phyloP scores from a whole-genome alignment of 1,140 invertebrate species.

The Arion vulgaris region DNA sequence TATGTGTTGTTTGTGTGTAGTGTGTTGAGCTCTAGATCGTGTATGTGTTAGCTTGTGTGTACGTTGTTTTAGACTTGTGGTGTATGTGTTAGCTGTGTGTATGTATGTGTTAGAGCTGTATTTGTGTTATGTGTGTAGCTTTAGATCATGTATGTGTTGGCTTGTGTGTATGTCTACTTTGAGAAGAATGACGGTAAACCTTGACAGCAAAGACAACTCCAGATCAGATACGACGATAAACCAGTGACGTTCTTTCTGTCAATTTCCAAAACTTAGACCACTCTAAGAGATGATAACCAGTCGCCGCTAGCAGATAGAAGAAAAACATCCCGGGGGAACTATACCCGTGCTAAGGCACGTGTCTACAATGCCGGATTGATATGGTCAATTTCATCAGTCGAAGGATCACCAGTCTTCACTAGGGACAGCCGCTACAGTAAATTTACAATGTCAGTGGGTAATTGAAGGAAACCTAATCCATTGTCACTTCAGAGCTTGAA shows the following conservation, averaged over 20 bases:
- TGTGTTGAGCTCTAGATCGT: too few species aligned
- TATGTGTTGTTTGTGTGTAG: too few species aligned
- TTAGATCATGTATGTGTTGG: background rate
- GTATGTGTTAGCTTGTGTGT: too few species aligned
- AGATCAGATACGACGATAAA: background rate
- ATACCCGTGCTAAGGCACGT: background rate
- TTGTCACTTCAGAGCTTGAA: background rate
- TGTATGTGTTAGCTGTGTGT: background rate
- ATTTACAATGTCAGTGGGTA: slow-evolving; percentile 13
- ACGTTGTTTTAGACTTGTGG: background rate
- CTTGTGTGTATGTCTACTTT: background rate
- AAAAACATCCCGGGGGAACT: background rate
- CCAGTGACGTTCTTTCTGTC: background rate
- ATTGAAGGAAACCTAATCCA: slow-evolving; percentile 7
- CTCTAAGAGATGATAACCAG: background rate
- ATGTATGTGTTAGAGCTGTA: too few species aligned
- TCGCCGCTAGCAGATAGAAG: background rate
- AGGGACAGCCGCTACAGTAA: background rate
- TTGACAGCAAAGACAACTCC: background rate
- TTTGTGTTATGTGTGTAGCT: too few species aligned
- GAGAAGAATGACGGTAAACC: background rate
- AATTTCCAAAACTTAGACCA: background rate
- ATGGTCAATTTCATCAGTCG: slow-evolving; percentile 22
- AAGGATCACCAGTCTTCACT: background rate
- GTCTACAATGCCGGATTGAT: background rate